Base-by-base conservation (phyloP, 53 echinoderm and acorn worm genomes). In the Crossaster papposus region DNA sequence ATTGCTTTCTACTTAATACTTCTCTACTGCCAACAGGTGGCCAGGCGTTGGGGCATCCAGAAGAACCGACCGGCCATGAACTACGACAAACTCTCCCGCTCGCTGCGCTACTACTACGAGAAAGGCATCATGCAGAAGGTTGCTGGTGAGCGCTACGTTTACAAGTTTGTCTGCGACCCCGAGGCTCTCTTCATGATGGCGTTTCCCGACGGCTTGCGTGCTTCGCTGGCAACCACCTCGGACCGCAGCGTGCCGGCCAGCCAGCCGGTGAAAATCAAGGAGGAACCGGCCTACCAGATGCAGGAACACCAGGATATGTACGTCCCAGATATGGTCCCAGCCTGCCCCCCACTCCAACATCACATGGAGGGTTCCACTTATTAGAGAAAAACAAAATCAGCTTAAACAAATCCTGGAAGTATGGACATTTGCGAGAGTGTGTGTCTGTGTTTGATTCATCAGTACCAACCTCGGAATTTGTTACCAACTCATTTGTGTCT, bases 71-170 rank as follows among this genome's bases (percentile, higher is more conserved):
- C 98, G 9, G 98, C 98, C 86, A 98, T 98, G 98, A 98, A 98
- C 90, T 98, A 98, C 82, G 98, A 98, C 91, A 98, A 98, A 83
- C 93, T 98, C 38, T 98, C 98, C 1, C 96, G 98, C 55, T 98
- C 98, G 4, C 81, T 98, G 79, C 92, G 98, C 23, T 96, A 98
- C 92, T 98, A 98, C 83, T 96, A 98, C 77, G 98, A 98, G 90
- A 98, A 98, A 74, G 98, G 98, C 38, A 98, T 98, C 90, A 98
- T 98, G 98, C 98, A 98, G 98, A 98, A 98, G 83, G 98, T 98
- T 10, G 98, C 98, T 20, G 98, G 98, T 0, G 98, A 98, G 83
- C 95, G 98, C 52, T 98, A 98, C 78, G 98, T 98, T 90, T 98
- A 98, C 96, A 98, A 98, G 90, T 98, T 98, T 65, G 98, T 98